phyloP scores from a whole-genome alignment of 2,797 vertebrate species.

The Potorous gilbertii region DNA sequence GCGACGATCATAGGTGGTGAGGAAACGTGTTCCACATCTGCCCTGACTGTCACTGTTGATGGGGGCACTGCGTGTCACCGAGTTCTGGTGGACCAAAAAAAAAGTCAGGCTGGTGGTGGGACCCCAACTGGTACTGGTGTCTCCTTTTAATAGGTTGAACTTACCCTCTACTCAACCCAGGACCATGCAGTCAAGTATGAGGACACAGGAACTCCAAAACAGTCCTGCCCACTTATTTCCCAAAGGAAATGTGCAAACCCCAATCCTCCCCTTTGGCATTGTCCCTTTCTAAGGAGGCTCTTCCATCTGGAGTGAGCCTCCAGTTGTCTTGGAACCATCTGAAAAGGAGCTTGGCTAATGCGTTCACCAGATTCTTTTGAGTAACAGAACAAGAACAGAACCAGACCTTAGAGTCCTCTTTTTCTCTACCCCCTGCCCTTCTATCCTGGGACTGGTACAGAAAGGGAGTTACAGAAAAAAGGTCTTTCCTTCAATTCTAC shows the following conservation, averaged over 20 bases:
- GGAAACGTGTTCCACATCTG: slow-evolving; percentile 93
- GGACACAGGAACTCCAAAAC: not conserved
- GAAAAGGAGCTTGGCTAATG: not conserved
- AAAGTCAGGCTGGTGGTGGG: slow-evolving; percentile 2
- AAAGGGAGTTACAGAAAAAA: not conserved
- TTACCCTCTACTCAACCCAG: too few relatives aligned
- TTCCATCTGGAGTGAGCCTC: rapidly evolving
- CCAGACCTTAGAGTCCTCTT: not conserved
- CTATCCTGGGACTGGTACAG: not conserved
- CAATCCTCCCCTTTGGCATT: not conserved
- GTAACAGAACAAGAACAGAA: not conserved
- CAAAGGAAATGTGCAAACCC: not conserved
- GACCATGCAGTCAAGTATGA: not conserved
- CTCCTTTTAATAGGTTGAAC: not conserved
- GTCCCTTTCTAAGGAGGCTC: slow-evolving; percentile 19
- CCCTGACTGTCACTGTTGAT: slow-evolving; percentile 95
- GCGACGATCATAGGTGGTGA: slow-evolving; percentile 94
- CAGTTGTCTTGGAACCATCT: not conserved
- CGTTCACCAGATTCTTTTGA: not conserved
- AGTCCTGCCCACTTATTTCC: not conserved
- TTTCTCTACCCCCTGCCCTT: not conserved
- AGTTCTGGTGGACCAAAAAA: slow-evolving; percentile 86
- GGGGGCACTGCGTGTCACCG: slow-evolving; percentile 93
- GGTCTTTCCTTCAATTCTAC: not conserved
- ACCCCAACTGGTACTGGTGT: not conserved